These are phyloP conservation scores for Cotesia congregata DNA, from an alignment of 2,888 invertebrate genomes.

Conservation along the genomic window DNA sequence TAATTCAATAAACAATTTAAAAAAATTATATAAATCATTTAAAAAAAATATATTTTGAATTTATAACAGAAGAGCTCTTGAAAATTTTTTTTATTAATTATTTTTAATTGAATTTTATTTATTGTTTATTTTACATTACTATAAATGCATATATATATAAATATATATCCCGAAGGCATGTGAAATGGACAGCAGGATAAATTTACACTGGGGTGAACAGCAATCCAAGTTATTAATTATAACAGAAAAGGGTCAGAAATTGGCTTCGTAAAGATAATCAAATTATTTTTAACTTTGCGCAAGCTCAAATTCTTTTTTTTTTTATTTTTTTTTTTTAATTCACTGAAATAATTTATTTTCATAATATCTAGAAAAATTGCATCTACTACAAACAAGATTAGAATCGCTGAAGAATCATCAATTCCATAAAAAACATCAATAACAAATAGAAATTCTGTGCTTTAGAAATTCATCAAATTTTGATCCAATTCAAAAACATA, in stretches of 20 bases:
- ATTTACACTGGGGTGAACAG: conserved; percentile 20
- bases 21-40: too few relatives aligned
- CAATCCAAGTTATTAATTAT: conserved; percentile 53
- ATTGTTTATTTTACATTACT: background rate
- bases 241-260: conserved; percentile 38
- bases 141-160: background rate
- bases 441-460: too few relatives aligned
- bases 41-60: too few relatives aligned
- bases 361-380: too few relatives aligned
- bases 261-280: conserved; percentile 49
- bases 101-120: background rate
- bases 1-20: too few relatives aligned
- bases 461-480: too few relatives aligned
- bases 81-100: background rate
- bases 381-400: too few relatives aligned
- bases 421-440: too few relatives aligned
- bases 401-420: too few relatives aligned
- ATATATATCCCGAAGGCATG: conserved; percentile 20
- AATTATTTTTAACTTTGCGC: conserved; percentile 48
- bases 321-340: background rate
- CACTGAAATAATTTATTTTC: too few relatives aligned
- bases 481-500: too few relatives aligned
- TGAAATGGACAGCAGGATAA: conserved; percentile 31
- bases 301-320: background rate
- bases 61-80: too few relatives aligned